Evolutionary conservation across 2,113 vertebrate genomes (phyloP).

Genomic region (Neolamprologus variostigma): DNA sequence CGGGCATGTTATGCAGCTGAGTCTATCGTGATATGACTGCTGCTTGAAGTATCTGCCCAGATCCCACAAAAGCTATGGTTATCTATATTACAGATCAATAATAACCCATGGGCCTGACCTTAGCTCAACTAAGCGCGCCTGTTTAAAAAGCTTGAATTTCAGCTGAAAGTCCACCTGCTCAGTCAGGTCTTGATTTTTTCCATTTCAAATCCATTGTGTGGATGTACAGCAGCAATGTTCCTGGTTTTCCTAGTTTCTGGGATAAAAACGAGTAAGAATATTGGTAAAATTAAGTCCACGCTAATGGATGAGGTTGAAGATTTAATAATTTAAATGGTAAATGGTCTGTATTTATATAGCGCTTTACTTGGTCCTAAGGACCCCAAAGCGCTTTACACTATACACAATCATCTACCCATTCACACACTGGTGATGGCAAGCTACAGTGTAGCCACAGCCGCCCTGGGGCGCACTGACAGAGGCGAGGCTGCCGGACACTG

Average conservation of each 20-base stretch:
- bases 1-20: not conserved
- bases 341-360: no score
- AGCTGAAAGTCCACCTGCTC: not conserved
- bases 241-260: not conserved
- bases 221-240: not conserved
- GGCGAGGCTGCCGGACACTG: no score
- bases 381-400: no score
- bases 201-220: not conserved
- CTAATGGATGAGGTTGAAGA: not conserved
- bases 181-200: not conserved
- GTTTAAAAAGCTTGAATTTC: not conserved
- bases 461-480: no score
- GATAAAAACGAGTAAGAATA: not conserved
- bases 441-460: no score
- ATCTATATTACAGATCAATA: not conserved
- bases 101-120: not conserved
- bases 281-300: not conserved
- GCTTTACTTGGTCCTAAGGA: no score
- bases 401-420: no score
- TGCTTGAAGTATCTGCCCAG: not conserved
- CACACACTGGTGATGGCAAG: no score
- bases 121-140: not conserved
- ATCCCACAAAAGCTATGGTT: not conserved
- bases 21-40: not conserved
- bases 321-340: not conserved